Base-by-base conservation (phyloP, 2,888 invertebrate species). In the Epiperipatus broadwayi region DNA sequence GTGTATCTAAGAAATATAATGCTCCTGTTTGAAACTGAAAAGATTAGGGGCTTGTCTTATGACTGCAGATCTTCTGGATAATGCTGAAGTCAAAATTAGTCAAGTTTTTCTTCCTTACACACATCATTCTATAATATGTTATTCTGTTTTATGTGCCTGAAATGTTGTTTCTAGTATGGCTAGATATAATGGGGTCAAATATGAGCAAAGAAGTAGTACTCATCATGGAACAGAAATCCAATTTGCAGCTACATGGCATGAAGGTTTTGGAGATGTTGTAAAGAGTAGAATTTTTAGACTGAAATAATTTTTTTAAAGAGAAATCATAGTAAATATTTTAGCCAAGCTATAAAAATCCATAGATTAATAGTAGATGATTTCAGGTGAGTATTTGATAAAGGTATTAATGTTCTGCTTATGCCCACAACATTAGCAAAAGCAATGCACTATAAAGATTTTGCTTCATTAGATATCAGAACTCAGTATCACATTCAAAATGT, bases 161-260 rank as follows among this genome's bases (percentile, higher is more conserved):
- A 95, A 97, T 65, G 85, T 97, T 0, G 85, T 93, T 0, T 95
- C 95, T 50, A 97, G 97, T 55, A 91, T 97, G 85, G 79, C 95
- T 0, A 70, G 93, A 47, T 97, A 84, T 56, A 89, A 91, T 59
- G 93, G 95, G 1, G 69, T 95, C 37, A 73, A 85, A 60, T 95
- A 72, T 59, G 95, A n/a, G n/a, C n/a, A n/a, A n/a, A n/a, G n/a
- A n/a, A n/a, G n/a, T n/a, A n/a, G n/a, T n/a, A n/a, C n/a, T n/a
- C n/a, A n/a, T n/a, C n/a, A n/a, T n/a, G n/a, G n/a, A n/a, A n/a
- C n/a, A n/a, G n/a, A n/a, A n/a, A n/a, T n/a, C n/a, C n/a, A n/a
- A n/a, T n/a, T n/a, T n/a, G n/a, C n/a, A 0, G 70, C 71, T 42
- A 73, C 77, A 1, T 65, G 95, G 45, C 74, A 76, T 22, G 65